Evolutionary conservation across 30 jellyfish, hydroid and myxozoan genomes (phyloP).

Genomic region (Cassiopea xamachana): DNA sequence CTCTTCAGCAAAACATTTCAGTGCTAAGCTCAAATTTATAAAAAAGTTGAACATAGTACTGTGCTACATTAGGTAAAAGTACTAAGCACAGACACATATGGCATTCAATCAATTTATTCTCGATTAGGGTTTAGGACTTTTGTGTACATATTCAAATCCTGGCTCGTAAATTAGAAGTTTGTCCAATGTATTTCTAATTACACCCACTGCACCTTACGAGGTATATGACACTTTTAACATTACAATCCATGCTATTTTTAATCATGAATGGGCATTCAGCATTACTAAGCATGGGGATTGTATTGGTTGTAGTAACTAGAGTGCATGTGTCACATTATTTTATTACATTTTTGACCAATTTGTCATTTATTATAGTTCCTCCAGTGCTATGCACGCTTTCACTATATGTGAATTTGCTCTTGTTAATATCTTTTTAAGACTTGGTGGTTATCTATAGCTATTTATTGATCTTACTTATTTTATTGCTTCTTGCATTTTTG

Average conservation of each 20-base stretch:
- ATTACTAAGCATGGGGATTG: not conserved
- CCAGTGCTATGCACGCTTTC: not conserved
- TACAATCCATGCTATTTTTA: not conserved
- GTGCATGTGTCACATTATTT: not conserved
- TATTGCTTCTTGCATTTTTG: too few species aligned
- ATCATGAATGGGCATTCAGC: not conserved
- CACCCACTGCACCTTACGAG: conserved; percentile 10
- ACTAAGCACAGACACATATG: too few species aligned
- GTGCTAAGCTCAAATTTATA: too few species aligned
- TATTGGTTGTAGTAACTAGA: not conserved
- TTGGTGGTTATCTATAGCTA: conserved; percentile 7
- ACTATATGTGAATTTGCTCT: conserved; percentile 8
- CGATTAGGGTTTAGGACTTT: conserved; percentile 4
- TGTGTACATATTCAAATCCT: conserved; percentile 19
- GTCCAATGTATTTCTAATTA: conserved; percentile 16
- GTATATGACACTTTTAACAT: not conserved
- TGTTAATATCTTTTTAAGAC: not conserved
- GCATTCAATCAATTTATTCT: not conserved
- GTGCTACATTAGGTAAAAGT: too few species aligned
- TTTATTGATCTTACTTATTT: not conserved
- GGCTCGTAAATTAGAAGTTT: conserved; percentile 35
- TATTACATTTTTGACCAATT: not conserved
- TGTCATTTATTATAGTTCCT: not conserved
- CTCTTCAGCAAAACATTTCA: too few species aligned
- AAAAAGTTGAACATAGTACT: too few species aligned